Conservation (phyloP, 2,888 invertebrate species). For the Philonicus albiceps region DNA sequence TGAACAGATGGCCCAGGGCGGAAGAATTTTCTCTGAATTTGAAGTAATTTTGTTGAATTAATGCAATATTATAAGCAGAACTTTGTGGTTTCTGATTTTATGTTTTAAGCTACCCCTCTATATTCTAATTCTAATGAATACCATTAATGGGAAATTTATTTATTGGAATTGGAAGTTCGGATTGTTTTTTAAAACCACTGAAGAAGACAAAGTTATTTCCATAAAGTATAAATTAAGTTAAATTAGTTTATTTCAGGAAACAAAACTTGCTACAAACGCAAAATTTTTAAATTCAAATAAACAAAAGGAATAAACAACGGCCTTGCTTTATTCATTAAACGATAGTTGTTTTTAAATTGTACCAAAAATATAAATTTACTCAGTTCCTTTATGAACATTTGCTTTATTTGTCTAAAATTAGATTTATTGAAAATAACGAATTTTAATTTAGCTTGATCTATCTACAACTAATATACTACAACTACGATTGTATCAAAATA, state of each 20-base stretch:
- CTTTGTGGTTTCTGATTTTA: neutral
- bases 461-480: neutral
- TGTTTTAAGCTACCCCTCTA: neutral
- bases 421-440: neutral
- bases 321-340: neutral
- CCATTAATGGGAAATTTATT: neutral
- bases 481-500: neutral
- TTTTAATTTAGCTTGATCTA: neutral
- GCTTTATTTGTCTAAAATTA: neutral
- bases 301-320: neutral
- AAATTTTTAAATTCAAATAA: neutral
- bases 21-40: neutral
- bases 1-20: neutral
- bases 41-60: neutral
- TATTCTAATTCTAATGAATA: neutral
- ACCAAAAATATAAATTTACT: neutral
- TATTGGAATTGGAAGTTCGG: neutral
- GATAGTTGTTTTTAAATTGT: neutral
- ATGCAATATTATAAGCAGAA: neutral
- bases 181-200: neutral
- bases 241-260: neutral
- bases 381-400: neutral
- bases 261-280: neutral
- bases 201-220: neutral
- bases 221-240: neutral